These are phyloP conservation scores for Scalopus aquaticus DNA, from an alignment of 2,113 vertebrate species.

Conservation along the genomic window DNA sequence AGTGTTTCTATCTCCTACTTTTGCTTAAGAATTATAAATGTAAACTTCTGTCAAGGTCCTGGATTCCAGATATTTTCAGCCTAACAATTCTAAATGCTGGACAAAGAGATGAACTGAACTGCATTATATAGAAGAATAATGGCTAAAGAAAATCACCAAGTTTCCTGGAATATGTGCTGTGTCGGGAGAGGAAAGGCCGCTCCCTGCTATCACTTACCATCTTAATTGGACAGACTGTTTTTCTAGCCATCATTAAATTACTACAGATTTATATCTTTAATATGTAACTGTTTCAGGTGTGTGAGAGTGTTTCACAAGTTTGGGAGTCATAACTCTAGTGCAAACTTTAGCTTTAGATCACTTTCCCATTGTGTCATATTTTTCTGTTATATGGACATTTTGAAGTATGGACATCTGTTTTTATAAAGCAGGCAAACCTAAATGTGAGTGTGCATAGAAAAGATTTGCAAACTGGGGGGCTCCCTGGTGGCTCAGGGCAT, in stretches of 20 bases:
- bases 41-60: background rate
- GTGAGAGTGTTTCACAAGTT: background rate
- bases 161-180: too few relatives aligned
- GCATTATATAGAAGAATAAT: background rate
- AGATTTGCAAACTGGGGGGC: too few relatives aligned
- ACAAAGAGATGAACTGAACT: background rate
- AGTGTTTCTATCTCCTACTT: background rate
- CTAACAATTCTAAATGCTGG: background rate
- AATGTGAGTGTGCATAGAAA: background rate
- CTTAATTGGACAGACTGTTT: background rate
- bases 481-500: too few relatives aligned
- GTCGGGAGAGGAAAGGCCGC: too few relatives aligned
- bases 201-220: too few relatives aligned
- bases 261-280: background rate
- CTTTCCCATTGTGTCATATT: too few relatives aligned
- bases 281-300: background rate
- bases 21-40: slow-evolving; percentile 9
- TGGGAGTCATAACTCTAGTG: background rate
- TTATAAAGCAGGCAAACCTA: background rate
- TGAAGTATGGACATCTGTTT: too few relatives aligned
- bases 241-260: background rate
- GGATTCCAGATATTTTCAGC: background rate
- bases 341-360: background rate
- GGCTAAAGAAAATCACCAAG: too few relatives aligned
- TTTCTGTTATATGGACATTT: too few relatives aligned